Base-by-base conservation (phyloP, 2,888 invertebrate genomes). In the Uloborus plumipes region DNA sequence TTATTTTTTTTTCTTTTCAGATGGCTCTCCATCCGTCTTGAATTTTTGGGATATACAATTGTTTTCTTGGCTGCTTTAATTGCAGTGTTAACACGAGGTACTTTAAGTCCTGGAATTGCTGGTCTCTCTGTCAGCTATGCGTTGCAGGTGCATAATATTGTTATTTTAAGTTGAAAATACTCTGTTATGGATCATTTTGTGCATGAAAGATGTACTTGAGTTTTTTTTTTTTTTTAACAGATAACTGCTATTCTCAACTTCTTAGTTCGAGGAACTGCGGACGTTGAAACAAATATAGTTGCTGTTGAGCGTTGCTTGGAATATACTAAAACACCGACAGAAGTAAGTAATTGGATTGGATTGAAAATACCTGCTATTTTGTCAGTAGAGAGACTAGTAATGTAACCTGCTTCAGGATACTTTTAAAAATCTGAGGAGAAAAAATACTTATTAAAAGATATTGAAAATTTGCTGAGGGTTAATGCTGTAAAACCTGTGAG, bases 221-320 rank as follows among this genome's bases (percentile, higher is more conserved):
- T 47, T 26, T 3, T 26, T 4, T 26, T 26, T 4, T 26, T 26
- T 26, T 53, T 65, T 26, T 61, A 26, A 26, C 26, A 85, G 85
- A 84, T 86, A n/a, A 98, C 98, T 0, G 96, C 96, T 92, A 96
- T 96, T 0, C 90, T 99, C 59, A 99, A 98, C 90, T 97, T 97
- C 96, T 91, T 99, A 87, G 97, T 99, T 31, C 92, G 98, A 85
- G 97, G 97, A 95, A 95, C 96, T 0, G 95, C 96, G 1, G 98
- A 98, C 88, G 94, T 99, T 61, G 99, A 99, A 91, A 97, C 98
- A 0, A 98, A 98, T 89, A 97, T 98, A 87, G 98, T 98, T 0
- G 95, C 98, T 2, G 97, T 98, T 0, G 98, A 99, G 90, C 93
- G 99, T 88, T 96, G 98, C 88, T 96, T 97, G 88, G 98, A 99